Percentiles rank a stretch among this genome's conserved stretches.
Conservation (phyloP, 2,797 vertebrate genomes). For the Fistularia tabacaria region DNA sequence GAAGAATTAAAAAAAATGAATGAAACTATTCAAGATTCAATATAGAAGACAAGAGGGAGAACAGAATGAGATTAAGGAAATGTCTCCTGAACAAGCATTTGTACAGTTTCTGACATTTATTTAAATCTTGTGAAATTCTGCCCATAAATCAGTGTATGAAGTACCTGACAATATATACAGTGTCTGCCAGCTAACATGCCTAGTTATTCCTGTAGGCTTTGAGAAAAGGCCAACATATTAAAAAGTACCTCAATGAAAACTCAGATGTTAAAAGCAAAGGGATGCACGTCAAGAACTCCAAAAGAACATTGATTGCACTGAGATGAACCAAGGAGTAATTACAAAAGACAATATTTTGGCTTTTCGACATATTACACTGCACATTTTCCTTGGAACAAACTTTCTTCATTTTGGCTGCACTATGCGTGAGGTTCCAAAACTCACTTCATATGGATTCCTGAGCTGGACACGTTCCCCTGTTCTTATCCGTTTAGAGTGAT, state of each 20-base stretch:
- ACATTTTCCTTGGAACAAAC: slow-evolving; percentile 24
- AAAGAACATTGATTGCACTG: background rate
- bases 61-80: slow-evolving; percentile 18
- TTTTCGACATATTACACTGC: slow-evolving; percentile 5
- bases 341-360: slow-evolving; percentile 22
- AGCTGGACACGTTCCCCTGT: slow-evolving; percentile 25
- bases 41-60: background rate
- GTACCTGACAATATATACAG: slow-evolving; percentile 13
- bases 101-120: slow-evolving; percentile 51
- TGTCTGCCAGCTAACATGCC: slow-evolving; percentile 27
- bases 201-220: slow-evolving; percentile 2
- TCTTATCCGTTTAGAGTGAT: slow-evolving; percentile 38
- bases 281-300: background rate
- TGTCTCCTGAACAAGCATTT: slow-evolving; percentile 51
- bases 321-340: slow-evolving; percentile 7
- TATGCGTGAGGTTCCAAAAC: slow-evolving; percentile 11
- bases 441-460: slow-evolving; percentile 16
- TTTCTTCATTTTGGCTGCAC: slow-evolving; percentile 19
- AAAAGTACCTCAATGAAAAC: slow-evolving; percentile 15
- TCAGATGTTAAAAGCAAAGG: slow-evolving; percentile 6
- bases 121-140: slow-evolving; percentile 41
- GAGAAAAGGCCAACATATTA: slow-evolving; percentile 12
- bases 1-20: slow-evolving; percentile 29
- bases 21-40: no score
- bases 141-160: slow-evolving; percentile 42